A percentile compares a stretch with the other conserved stretches of the same genome.
phyloP scores from a whole-genome alignment of 2,113 vertebrate genomes.

The Ardeotis arabs region DNA sequence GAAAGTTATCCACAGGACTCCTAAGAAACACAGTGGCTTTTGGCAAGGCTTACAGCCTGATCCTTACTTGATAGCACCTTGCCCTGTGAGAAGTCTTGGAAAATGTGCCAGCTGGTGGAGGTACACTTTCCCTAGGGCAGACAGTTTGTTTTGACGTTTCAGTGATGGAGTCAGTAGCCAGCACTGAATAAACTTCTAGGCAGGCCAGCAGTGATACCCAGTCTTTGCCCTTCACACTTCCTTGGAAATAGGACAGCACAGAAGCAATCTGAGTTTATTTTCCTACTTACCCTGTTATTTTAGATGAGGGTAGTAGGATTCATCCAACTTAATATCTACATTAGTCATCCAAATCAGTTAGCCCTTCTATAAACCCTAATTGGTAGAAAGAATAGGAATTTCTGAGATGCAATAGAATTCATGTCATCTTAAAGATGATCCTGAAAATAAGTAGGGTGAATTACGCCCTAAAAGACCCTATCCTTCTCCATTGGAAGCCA shows the following conservation, averaged over 20 bases:
- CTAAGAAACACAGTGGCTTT: not conserved
- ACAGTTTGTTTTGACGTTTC: not conserved
- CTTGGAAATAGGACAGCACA: not conserved
- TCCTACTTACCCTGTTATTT: not conserved
- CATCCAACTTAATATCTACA: not conserved
- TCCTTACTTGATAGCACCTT: not conserved
- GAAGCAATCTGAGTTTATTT: not conserved
- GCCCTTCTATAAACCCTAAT: not conserved
- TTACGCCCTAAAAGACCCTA: not conserved
- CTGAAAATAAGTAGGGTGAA: not conserved
- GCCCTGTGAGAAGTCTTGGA: not conserved
- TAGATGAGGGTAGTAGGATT: not conserved
- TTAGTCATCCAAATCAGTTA: not conserved
- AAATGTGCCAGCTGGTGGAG: not conserved
- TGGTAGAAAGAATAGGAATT: not conserved
- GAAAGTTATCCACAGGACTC: not conserved
- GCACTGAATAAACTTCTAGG: not conserved
- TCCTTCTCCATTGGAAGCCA: not conserved
- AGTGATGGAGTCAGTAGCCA: not conserved
- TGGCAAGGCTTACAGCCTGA: not conserved
- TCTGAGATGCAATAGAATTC: not conserved
- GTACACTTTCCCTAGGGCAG: not conserved
- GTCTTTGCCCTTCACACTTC: not conserved
- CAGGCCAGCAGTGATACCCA: not conserved
- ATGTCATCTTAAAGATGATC: not conserved